Evolutionary conservation across 2,113 vertebrate genomes (phyloP).

Genomic region (Symphodus melops): DNA sequence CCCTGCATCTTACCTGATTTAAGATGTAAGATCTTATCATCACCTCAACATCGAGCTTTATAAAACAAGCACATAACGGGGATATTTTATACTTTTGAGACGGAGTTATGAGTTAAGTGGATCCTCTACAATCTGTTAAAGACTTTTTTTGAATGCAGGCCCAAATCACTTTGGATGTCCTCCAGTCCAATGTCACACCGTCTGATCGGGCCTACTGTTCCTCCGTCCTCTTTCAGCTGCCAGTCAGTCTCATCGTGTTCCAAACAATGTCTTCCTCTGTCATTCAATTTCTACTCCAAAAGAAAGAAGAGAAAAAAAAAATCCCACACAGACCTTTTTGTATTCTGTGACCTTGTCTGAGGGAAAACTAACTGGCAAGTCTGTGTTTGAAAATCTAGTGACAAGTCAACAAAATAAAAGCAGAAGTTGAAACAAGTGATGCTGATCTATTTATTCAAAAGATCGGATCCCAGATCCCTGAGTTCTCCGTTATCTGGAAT

Average conservation of each 20-base stretch:
- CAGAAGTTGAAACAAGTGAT: background rate
- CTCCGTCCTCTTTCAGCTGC: conserved; percentile 13
- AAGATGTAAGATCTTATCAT: background rate
- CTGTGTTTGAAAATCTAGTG: background rate
- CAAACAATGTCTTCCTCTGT: conserved; percentile 22
- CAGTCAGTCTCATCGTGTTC: conserved; percentile 10
- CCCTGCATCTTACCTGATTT: background rate
- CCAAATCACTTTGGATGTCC: conserved; percentile 16
- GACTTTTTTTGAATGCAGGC: conserved; percentile 21
- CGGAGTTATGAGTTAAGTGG: background rate
- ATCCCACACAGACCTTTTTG: background rate
- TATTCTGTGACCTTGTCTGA: background rate
- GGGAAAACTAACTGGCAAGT: background rate
- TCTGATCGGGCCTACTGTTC: conserved; percentile 14
- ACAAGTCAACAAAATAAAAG: background rate
- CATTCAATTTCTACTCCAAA: background rate
- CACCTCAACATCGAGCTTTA: background rate
- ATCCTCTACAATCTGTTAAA: conserved; percentile 36
- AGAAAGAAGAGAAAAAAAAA: background rate
- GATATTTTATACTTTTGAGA: background rate
- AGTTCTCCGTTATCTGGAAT: conserved; percentile 1
- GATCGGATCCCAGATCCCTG: background rate
- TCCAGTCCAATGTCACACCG: conserved; percentile 12
- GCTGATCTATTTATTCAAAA: background rate
- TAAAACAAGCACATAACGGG: background rate